Percentiles rank a stretch among this genome's conserved stretches.
phyloP scores from a whole-genome alignment of 2,888 invertebrate species.

The Eretmocerus hayati region DNA sequence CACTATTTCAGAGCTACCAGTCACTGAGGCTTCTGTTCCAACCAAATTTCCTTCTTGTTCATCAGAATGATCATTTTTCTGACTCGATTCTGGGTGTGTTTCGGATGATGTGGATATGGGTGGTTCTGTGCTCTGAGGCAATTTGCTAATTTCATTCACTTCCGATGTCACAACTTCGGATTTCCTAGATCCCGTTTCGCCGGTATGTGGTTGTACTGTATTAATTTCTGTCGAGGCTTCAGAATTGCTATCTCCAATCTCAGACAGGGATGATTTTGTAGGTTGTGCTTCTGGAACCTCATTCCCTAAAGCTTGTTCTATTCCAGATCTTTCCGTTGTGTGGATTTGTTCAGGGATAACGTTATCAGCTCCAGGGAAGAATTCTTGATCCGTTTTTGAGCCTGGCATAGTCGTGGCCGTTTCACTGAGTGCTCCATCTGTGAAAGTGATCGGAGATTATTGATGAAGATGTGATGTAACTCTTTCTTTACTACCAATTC shows the following conservation, averaged over 20 bases:
- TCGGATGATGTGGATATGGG: no score
- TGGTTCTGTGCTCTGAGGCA: no score
- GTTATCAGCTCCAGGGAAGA: slow-evolving; percentile 40
- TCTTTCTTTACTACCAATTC: no score
- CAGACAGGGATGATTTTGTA: slow-evolving; percentile 11
- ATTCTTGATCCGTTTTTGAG: slow-evolving; percentile 13
- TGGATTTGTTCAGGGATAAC: slow-evolving; percentile 31
- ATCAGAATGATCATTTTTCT: no score
- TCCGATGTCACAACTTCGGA: slow-evolving; percentile 1
- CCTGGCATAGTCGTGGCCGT: slow-evolving; percentile 21
- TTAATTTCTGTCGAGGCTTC: slow-evolving; percentile 8
- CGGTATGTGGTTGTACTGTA: slow-evolving; percentile 6
- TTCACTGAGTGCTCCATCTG: slow-evolving; percentile 26
- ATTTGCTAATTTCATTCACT: no score
- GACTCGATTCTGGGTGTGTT: no score
- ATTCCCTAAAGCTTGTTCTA: slow-evolving; percentile 18
- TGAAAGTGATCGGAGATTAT: no score
- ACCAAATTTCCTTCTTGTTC: no score
- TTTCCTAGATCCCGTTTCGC: slow-evolving; percentile 7
- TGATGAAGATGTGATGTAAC: no score
- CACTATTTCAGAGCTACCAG: no score
- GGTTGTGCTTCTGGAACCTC: slow-evolving; percentile 20
- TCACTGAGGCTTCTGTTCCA: no score
- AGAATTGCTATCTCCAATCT: slow-evolving; percentile 2
- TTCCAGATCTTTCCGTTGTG: slow-evolving; percentile 7